A percentile compares a stretch with the other conserved stretches of the same genome.
These are phyloP conservation scores for Oncorhynchus masou DNA, from an alignment of 2,113 vertebrate genomes.

Conservation along the genomic window DNA sequence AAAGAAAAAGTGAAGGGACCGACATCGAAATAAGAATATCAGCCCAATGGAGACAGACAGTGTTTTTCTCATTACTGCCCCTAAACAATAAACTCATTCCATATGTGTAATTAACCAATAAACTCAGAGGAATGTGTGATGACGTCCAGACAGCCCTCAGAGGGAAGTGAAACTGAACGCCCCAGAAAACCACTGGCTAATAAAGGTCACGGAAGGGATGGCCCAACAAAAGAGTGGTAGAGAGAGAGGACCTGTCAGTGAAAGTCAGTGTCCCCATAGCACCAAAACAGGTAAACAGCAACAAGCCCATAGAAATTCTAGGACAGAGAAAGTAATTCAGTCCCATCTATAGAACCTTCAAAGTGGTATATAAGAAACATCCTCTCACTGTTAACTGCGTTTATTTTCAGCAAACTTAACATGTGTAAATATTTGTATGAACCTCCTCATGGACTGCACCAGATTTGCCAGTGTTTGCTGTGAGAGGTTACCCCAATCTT, in stretches of 20 bases:
- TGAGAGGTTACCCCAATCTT: too few relatives aligned
- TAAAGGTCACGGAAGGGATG: not conserved
- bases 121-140: slow-evolving; percentile 41
- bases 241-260: not conserved
- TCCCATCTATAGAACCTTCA: slow-evolving; percentile 23
- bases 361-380: slow-evolving; percentile 25
- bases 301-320: slow-evolving; percentile 9
- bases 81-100: slow-evolving; percentile 36
- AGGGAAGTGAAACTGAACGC: slow-evolving; percentile 41
- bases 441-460: too few relatives aligned
- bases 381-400: too few relatives aligned
- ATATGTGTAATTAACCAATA: slow-evolving; percentile 56
- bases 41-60: slow-evolving; percentile 7
- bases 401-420: too few relatives aligned
- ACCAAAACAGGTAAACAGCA: not conserved
- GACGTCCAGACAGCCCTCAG: slow-evolving; percentile 34
- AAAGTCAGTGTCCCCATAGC: not conserved
- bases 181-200: slow-evolving; percentile 35
- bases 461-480: too few relatives aligned
- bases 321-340: too few relatives aligned
- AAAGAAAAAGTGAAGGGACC: slow-evolving; percentile 27
- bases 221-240: not conserved
- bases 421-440: too few relatives aligned
- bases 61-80: slow-evolving; percentile 39
- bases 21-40: slow-evolving; percentile 24